A percentile compares a stretch with the other conserved stretches of the same genome.
phyloP scores from a whole-genome alignment of 2,797 vertebrate genomes.

The Acrossocheilus fasciatus region DNA sequence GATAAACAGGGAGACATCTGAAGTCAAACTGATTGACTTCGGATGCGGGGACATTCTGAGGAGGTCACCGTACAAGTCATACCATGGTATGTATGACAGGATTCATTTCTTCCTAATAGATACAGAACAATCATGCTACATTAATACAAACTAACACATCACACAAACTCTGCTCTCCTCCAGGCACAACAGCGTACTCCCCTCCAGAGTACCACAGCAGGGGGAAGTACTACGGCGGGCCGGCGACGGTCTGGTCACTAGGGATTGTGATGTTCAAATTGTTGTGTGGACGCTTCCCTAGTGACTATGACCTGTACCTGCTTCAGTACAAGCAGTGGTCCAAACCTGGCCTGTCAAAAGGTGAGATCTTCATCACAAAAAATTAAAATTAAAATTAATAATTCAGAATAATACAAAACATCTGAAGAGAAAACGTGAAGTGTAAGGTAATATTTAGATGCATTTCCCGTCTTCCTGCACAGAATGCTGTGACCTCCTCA shows the following conservation, averaged over 20 bases:
- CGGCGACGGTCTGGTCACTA: background rate
- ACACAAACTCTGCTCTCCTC: background rate
- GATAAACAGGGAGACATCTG: background rate
- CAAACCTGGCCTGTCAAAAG: background rate
- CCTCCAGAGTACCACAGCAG: background rate
- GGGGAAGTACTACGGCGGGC: background rate
- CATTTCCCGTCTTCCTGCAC: background rate
- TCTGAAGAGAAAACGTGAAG: background rate
- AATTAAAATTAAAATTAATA: too few relatives aligned
- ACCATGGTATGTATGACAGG: background rate
- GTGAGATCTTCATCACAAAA: background rate
- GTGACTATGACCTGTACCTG: background rate
- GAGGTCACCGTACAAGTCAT: background rate
- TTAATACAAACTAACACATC: background rate
- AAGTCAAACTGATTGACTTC: constrained; percentile 42
- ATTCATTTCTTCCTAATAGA: background rate
- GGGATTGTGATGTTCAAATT: background rate
- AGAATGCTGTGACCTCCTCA: background rate
- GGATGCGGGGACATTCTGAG: constrained; percentile 12
- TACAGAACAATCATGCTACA: background rate
- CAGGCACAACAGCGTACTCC: background rate
- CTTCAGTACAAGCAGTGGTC: background rate
- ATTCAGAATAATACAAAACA: background rate
- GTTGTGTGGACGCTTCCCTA: background rate
- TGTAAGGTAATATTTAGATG: background rate